Evolutionary conservation across 2,797 vertebrate species (phyloP).

Genomic region (Decapterus maruadsi): DNA sequence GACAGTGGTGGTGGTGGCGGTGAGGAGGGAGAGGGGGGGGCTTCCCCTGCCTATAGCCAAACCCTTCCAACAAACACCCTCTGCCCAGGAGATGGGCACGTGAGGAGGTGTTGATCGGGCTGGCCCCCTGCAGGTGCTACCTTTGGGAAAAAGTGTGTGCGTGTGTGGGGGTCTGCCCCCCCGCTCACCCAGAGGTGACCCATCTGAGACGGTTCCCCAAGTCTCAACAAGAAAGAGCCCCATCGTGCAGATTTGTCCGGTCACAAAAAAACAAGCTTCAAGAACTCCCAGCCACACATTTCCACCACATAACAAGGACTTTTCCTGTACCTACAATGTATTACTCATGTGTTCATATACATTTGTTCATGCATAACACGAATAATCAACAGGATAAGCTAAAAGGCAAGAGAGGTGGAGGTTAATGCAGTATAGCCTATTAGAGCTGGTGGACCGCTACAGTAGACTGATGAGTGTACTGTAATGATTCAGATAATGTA

Average conservation of each 20-base stretch:
- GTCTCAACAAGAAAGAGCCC: constrained; percentile 68
- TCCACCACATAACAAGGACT: constrained; percentile 52
- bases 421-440: constrained; percentile 47
- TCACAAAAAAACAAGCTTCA: constrained; percentile 52
- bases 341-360: constrained; percentile 60
- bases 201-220: constrained; percentile 64
- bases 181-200: constrained; percentile 39
- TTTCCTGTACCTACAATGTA: constrained; percentile 64
- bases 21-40: not conserved
- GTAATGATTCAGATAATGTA: constrained; percentile 74
- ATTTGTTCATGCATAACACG: constrained; percentile 60
- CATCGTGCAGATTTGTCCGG: constrained; percentile 60
- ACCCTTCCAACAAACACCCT: constrained; percentile 66
- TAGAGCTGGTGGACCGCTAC: constrained; percentile 49
- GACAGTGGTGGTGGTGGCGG: constrained; percentile 48
- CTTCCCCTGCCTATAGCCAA: constrained; percentile 57
- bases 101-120: constrained; percentile 78
- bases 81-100: constrained; percentile 43
- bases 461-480: constrained; percentile 62
- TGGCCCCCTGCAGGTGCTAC: constrained; percentile 77
- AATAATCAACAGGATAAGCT: constrained; percentile 68
- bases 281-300: constrained; percentile 63
- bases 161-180: constrained; percentile 29
- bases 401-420: constrained; percentile 55
- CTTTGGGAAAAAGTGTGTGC: constrained; percentile 43